Evolutionary conservation across 2,113 vertebrate genomes (phyloP).

Genomic region (Platysteira castanea): DNA sequence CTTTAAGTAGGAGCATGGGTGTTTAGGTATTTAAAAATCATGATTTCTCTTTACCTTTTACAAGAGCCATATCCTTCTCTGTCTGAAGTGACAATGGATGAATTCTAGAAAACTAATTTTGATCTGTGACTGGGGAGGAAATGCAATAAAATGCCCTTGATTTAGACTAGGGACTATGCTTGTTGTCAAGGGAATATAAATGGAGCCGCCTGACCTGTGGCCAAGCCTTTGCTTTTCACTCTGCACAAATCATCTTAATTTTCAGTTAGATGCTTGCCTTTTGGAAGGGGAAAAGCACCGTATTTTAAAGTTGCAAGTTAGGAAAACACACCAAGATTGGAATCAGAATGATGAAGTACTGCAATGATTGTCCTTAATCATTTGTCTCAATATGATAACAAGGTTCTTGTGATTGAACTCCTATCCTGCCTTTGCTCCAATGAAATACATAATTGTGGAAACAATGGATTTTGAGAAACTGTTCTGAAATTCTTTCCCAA

Average conservation of each 20-base stretch:
- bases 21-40: background rate
- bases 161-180: background rate
- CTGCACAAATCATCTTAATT: background rate
- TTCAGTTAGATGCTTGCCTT: background rate
- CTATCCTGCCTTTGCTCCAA: background rate
- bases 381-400: background rate
- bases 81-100: background rate
- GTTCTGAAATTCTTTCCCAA: background rate
- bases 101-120: slow-evolving; percentile 4
- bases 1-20: background rate
- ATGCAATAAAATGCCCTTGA: background rate
- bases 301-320: background rate
- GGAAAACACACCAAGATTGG: background rate
- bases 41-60: background rate
- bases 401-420: background rate
- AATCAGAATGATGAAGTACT: background rate
- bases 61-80: background rate
- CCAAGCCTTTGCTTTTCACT: background rate
- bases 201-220: background rate
- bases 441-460: background rate
- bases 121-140: background rate
- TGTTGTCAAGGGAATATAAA: background rate
- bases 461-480: background rate
- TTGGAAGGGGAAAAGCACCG: background rate
- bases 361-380: background rate